Percentiles rank a stretch among this genome's conserved stretches.
These are phyloP conservation scores for Drosophila dives DNA, from an alignment of 2,888 invertebrate species.

Conservation along the genomic window DNA sequence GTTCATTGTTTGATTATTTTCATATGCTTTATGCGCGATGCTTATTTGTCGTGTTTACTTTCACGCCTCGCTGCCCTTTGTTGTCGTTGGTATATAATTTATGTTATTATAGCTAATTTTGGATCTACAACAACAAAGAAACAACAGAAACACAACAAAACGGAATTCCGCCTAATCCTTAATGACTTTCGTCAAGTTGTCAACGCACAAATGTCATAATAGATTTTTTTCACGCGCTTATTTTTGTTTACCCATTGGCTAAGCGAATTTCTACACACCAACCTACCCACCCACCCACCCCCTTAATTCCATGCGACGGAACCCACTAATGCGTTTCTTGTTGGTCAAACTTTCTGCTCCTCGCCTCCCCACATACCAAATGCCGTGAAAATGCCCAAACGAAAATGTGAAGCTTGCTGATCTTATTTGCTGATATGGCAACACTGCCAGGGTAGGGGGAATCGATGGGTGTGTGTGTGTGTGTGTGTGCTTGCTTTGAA, in stretches of 20 bases:
- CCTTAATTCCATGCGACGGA: neutral
- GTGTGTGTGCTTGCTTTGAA: constrained; percentile 15
- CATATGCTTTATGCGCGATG: neutral
- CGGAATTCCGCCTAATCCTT: constrained; percentile 58
- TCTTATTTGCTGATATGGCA: constrained; percentile 64
- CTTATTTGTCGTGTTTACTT: constrained; percentile 15
- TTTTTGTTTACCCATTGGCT: constrained; percentile 49
- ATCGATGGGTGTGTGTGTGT: constrained; percentile 2
- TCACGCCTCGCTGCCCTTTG: constrained; percentile 35
- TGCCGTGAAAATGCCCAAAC: constrained; percentile 7
- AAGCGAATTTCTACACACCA: neutral
- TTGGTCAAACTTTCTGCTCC: constrained; percentile 9
- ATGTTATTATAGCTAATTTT: constrained; percentile 42
- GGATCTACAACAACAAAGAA: constrained; percentile 10
- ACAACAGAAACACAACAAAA: constrained; percentile 19
- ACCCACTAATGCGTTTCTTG: constrained; percentile 38
- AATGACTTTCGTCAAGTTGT: constrained; percentile 80
- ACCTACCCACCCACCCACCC: neutral
- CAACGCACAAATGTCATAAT: constrained; percentile 75
- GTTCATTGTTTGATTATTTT: constrained; percentile 7
- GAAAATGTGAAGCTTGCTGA: constrained; percentile 51
- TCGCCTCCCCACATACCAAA: neutral
- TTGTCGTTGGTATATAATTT: constrained; percentile 42
- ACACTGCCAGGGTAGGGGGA: constrained; percentile 6
- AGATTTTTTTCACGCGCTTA: constrained; percentile 71